phyloP scores from a whole-genome alignment of 2,888 invertebrate species.

The Campoplex capitator region DNA sequence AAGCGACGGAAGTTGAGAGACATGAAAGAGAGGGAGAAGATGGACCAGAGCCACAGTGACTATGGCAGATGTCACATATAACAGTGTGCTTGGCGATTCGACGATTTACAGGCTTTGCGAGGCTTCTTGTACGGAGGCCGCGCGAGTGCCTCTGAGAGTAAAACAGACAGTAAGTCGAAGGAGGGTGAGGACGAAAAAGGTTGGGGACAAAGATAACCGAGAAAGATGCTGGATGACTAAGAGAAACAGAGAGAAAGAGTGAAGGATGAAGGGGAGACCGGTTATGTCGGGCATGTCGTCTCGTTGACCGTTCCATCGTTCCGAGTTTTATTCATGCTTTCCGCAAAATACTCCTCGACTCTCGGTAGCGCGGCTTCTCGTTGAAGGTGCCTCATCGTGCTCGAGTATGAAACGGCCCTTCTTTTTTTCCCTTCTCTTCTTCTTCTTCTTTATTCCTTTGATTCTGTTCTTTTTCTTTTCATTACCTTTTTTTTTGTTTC shows the following conservation, averaged over 20 bases:
- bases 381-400: constrained; percentile 48
- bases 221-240: constrained; percentile 22
- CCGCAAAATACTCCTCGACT: constrained; percentile 67
- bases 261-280: constrained; percentile 65
- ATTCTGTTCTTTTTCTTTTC: constrained; percentile 29
- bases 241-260: constrained; percentile 31
- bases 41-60: constrained; percentile 56
- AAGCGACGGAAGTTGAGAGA: constrained; percentile 18
- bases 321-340: constrained; percentile 72
- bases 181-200: constrained; percentile 40
- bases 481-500: constrained; percentile 4
- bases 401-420: constrained; percentile 42
- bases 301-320: constrained; percentile 71
- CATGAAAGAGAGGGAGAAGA: not conserved
- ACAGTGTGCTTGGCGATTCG: constrained; percentile 58
- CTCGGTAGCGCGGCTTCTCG: constrained; percentile 61
- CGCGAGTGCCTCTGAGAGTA: constrained; percentile 46
- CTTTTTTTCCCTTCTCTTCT: constrained; percentile 37
- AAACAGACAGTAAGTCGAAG: constrained; percentile 52
- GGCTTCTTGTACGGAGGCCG: constrained; percentile 64
- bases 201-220: constrained; percentile 31
- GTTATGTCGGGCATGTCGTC: constrained; percentile 71
- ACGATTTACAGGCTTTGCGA: constrained; percentile 65
- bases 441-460: constrained; percentile 24
- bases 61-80: constrained; percentile 67